Evolutionary conservation across 2,797 vertebrate species (phyloP).

Genomic region (Staurois parvus): DNA sequence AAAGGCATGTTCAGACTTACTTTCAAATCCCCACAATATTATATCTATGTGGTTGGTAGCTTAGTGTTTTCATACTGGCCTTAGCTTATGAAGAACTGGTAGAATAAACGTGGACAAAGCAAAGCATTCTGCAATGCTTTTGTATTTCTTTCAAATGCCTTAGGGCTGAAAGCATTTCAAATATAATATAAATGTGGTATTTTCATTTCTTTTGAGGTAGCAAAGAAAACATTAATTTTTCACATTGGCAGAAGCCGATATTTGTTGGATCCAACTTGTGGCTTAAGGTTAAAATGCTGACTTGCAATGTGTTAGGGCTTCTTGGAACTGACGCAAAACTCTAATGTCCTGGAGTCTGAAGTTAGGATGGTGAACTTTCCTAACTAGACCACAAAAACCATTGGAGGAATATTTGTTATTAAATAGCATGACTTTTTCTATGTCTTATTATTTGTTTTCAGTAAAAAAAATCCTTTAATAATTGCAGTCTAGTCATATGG

Average conservation of each 20-base stretch:
- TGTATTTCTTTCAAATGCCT: conserved; percentile 50
- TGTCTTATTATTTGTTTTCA: too few species aligned
- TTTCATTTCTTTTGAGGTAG: conserved; percentile 55
- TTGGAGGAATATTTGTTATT: not conserved
- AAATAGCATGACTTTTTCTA: too few species aligned
- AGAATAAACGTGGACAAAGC: conserved; percentile 44
- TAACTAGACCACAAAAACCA: not conserved
- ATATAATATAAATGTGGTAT: conserved; percentile 55
- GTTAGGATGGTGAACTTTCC: conserved; percentile 16
- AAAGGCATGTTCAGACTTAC: conserved; percentile 35
- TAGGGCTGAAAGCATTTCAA: conserved; percentile 32
- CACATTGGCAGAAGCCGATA: conserved; percentile 36
- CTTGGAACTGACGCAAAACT: conserved; percentile 13
- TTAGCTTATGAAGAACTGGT: conserved; percentile 38
- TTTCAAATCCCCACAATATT: conserved; percentile 42
- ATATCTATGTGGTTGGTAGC: conserved; percentile 40
- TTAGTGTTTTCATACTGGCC: conserved; percentile 2
- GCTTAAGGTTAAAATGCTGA: conserved; percentile 37
- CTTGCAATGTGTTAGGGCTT: not conserved
- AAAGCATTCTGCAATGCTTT: conserved; percentile 35
- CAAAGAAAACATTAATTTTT: conserved; percentile 52
- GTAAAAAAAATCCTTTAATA: too few species aligned
- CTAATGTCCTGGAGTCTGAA: not conserved
- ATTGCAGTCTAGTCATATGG: too few species aligned
- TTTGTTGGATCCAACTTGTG: conserved; percentile 33